Evolutionary conservation across 2,888 invertebrate species (phyloP).

Genomic region (Drosophila hamatofila): DNA sequence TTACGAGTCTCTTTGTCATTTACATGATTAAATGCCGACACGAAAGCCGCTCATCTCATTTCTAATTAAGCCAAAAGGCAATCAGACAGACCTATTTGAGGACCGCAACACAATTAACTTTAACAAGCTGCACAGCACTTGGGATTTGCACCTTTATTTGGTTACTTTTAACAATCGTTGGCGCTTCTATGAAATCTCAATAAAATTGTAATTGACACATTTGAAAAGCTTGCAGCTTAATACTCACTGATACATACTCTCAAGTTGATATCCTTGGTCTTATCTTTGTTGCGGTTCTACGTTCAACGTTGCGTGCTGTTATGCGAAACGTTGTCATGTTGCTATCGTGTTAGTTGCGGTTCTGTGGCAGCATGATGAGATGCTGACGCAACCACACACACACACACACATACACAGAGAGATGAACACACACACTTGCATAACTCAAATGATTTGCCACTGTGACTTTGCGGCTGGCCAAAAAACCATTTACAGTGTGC

Average conservation of each 20-base stretch:
- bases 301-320: constrained; percentile 41
- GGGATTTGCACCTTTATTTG: constrained; percentile 7
- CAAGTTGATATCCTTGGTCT: constrained; percentile 39
- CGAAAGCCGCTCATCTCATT: constrained; percentile 1
- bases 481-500: constrained; percentile 56
- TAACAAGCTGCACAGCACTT: constrained; percentile 2
- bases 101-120: constrained; percentile 31
- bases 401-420: constrained; percentile 19
- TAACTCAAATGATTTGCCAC: constrained; percentile 55
- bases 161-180: constrained; percentile 11
- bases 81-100: neutral
- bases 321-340: constrained; percentile 58
- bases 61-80: constrained; percentile 25
- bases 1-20: neutral
- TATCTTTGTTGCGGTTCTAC: constrained; percentile 56
- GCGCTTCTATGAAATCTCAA: constrained; percentile 45
- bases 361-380: constrained; percentile 76
- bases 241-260: constrained; percentile 4
- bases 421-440: constrained; percentile 4
- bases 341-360: constrained; percentile 73
- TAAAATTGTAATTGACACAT: constrained; percentile 63
- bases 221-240: constrained; percentile 15
- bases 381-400: constrained; percentile 59
- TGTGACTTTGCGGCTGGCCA: constrained; percentile 62
- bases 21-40: neutral